Conservation (phyloP, 64 coral and sea anemone genomes). For the Actinia equina region DNA sequence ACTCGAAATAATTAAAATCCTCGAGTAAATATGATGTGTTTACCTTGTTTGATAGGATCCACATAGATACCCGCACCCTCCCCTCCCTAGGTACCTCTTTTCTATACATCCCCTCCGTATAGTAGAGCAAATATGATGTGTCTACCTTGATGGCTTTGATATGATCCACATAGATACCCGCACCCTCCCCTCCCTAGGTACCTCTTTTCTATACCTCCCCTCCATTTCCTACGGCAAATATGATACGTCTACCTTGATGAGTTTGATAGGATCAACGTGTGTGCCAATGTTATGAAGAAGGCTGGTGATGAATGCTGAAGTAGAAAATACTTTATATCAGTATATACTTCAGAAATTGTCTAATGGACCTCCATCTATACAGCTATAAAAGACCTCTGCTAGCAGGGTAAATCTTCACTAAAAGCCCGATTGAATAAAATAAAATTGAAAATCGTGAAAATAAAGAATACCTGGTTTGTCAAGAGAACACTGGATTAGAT, state of each 20-base stretch:
- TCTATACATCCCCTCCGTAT: no score
- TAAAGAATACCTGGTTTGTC: slow-evolving; percentile 85
- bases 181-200: background rate
- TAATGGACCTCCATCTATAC: background rate
- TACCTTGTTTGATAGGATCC: slow-evolving; percentile 82
- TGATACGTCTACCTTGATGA: slow-evolving; percentile 33
- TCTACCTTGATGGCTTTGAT: slow-evolving; percentile 73
- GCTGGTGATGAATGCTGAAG: slow-evolving; percentile 87
- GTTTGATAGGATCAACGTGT: slow-evolving; percentile 94
- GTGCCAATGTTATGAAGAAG: slow-evolving; percentile 97
- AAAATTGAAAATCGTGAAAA: background rate
- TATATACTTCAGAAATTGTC: background rate
- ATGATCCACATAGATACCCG: slow-evolving; percentile 84
- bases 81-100: background rate
- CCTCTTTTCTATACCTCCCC: no score
- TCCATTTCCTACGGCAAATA: background rate
- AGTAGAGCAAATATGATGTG: background rate
- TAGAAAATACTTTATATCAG: background rate
- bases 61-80: slow-evolving; percentile 57
- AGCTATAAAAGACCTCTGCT: background rate
- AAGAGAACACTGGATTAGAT: slow-evolving; percentile 96
- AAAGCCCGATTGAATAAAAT: no score
- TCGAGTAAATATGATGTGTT: background rate
- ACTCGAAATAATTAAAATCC: background rate
- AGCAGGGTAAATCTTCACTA: no score